Percentiles rank a stretch among this genome's conserved stretches.
phyloP scores from a whole-genome alignment of 1,140 invertebrate genomes.

The Zophobas morio region DNA sequence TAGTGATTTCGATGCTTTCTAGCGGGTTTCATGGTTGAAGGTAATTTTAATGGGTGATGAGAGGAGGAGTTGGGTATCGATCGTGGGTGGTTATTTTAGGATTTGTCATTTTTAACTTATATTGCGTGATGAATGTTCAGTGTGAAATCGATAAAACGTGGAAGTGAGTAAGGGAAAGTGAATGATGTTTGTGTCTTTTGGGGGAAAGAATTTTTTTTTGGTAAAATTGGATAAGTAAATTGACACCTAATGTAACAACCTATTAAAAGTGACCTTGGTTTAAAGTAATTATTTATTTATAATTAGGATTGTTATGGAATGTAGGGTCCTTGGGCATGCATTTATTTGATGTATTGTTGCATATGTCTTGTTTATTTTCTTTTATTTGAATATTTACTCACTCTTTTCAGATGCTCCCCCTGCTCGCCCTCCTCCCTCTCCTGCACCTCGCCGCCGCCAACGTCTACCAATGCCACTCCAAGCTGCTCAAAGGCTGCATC shows the following conservation, averaged over 20 bases:
- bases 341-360: no score
- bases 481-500: slow-evolving; percentile 66
- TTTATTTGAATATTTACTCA: not conserved
- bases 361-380: not conserved
- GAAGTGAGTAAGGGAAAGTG: not conserved
- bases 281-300: no score
- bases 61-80: not conserved
- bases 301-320: no score
- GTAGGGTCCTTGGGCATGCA: no score
- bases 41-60: not conserved
- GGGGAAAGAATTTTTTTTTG: not conserved
- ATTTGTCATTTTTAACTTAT: not conserved
- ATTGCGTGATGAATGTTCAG: not conserved
- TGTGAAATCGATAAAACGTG: not conserved
- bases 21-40: not conserved
- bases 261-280: no score
- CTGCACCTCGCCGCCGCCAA: not conserved
- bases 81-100: not conserved
- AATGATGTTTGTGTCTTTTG: no score
- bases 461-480: slow-evolving; percentile 50
- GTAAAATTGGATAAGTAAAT: slow-evolving; percentile 1
- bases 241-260: not conserved
- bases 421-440: not conserved
- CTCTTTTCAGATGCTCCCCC: not conserved
- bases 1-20: not conserved